Conservation (phyloP, 2,797 vertebrate genomes). For the Apodemus agrarius region DNA sequence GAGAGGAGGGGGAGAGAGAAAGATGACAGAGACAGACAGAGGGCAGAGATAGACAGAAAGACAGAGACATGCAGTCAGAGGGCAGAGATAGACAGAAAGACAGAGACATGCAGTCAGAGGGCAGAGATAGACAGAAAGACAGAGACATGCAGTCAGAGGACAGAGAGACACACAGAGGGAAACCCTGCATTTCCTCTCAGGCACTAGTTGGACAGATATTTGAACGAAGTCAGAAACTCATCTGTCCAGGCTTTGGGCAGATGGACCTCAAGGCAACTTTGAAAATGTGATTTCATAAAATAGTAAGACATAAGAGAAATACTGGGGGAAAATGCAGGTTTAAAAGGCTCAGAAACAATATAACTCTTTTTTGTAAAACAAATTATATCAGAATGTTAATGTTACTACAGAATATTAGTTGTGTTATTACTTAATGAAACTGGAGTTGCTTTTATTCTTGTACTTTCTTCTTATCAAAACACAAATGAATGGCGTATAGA, state of each 20-base stretch:
- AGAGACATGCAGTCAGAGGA: background rate
- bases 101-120: background rate
- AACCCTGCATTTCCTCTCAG: background rate
- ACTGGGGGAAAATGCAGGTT: background rate
- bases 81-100: background rate
- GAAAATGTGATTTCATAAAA: background rate
- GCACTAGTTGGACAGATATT: background rate
- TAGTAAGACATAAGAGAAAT: background rate
- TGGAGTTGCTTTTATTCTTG: constrained; percentile 33
- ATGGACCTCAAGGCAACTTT: background rate
- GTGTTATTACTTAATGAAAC: background rate
- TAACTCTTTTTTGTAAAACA: background rate
- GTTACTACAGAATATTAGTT: background rate
- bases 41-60: no score
- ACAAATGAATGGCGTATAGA: background rate
- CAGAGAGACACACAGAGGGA: background rate
- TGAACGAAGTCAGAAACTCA: background rate
- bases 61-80: background rate
- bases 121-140: no score
- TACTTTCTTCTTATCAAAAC: background rate
- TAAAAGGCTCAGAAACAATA: background rate
- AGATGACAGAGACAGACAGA: background rate
- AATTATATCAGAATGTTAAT: constrained; percentile 7
- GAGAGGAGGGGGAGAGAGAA: background rate
- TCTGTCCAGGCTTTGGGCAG: background rate